Base-by-base conservation (phyloP, 2,888 invertebrate species). In the Monopis laevigella region DNA sequence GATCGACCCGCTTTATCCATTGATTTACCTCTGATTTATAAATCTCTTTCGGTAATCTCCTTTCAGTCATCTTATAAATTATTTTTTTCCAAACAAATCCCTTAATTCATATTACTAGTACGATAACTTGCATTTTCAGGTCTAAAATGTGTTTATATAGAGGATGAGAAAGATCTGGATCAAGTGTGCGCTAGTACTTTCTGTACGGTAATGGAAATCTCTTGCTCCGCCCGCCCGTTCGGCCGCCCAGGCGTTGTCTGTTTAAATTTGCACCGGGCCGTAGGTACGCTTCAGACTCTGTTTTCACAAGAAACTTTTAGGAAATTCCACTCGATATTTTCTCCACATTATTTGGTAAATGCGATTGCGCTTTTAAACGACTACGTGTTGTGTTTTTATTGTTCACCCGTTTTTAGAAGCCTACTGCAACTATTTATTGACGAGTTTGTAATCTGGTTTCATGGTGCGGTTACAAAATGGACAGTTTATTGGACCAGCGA, bases 151-250 rank as follows among this genome's bases (percentile, higher is more conserved):
- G 36, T 36, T 36, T 36, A 36, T 36, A 36, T 2, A 21, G 36
- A 11, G 21, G 36, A 19, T 36, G 21, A 27, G 27, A 39, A 27
- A 27, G 27, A 27, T 27, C 26, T 28, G 17, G 39, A 39, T 39
- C 28, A 28, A 28, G 39, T 17, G 39, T 28, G 26, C 39, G 26
- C 13, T 12, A 21, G 18, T 40, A 40, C 40, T 30, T 40, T 43
- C 43, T 48, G 51, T 47, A 51, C 59, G 55, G 57, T 59, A 66
- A 68, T 68, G 65, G 62, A 60, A 55, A 64, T 68, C 54, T 49
- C 65, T 51, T 68, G 66, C 64, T 65, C 54, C 38, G 47, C 39
- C 35, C 43, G 46, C 45, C 48, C 51, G 52, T 51, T 51, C 49
- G 39, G 42, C 46, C 46, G 30, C 10, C 36, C 36, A 29, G 5